Evolutionary conservation across 2,113 vertebrate species (phyloP), one percentile per base, ranked within the genome.

Genomic region (Prunella himalayana): DNA sequence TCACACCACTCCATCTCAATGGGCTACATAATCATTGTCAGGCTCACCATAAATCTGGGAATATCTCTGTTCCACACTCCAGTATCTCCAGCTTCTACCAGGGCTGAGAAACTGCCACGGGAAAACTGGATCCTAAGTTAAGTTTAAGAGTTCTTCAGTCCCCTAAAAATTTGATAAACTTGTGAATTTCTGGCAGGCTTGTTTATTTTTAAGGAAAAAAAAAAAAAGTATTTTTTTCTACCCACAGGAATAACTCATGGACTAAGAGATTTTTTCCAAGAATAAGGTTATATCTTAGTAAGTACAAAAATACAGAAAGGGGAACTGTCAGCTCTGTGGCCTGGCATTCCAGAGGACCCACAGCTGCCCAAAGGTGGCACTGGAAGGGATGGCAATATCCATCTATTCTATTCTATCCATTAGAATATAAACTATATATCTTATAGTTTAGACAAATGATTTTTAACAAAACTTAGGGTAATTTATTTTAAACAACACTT

Each of bases 21-120:
- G 96, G 96, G 68, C 96, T 95, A 83, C 86, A 95, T 63, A 94
- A 96, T 94, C 89, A 88, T 78, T 94, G 96, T 92, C 93, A 95
- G 63, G 63, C 39, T 3, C 9, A 21, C 87, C 45, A 70, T 90
- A 90, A 95, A 92, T 93, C 60, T 75, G 47, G 61, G 91, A 84
- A 86, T 92, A 88, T 91, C 73, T 95, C n/a, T 81, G 79, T 87
- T 72, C 72, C 80, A 64, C 56, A 30, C 72, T 84, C 49, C 57
- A 25, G 19, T 51, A 63, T 59, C 63, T 92, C 10, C 75, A 50
- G 57, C 69, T 84, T 41, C 69, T 77, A 81, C n/a, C 56, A 49
- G 78, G 28, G 30, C 76, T 86, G 75, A 35, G 85, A 73, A 92
- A 76, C 30, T 61, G 76, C 72, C 10, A 30, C 10, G 3, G 39